Percentiles rank a stretch among this genome's conserved stretches.
These are phyloP conservation scores for Nymphalis io DNA, from an alignment of 1,140 invertebrate genomes.

Conservation along the genomic window DNA sequence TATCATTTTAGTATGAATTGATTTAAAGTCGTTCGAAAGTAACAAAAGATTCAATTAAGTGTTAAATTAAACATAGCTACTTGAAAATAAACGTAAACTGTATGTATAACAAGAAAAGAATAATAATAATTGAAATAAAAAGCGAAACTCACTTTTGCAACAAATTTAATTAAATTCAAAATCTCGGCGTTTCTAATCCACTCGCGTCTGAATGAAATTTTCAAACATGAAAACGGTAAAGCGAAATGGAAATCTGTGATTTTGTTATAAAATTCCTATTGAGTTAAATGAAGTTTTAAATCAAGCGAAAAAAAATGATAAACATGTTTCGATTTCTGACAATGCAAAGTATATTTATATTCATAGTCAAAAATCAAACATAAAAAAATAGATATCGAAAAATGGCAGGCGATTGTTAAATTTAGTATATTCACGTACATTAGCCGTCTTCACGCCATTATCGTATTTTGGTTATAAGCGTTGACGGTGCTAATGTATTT, in stretches of 20 bases:
- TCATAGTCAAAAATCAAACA: no score
- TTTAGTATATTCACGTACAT: no score
- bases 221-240: conserved; percentile 16
- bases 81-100: not conserved
- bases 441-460: no score
- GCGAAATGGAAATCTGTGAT: conserved; percentile 16
- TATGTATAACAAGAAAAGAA: not conserved
- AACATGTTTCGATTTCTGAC: no score
- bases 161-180: conserved; percentile 26
- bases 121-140: conserved; percentile 6
- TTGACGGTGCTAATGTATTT: no score
- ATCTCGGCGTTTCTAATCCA: conserved; percentile 25
- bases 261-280: not conserved
- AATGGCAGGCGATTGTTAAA: no score
- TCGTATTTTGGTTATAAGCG: no score
- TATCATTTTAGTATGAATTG: no score
- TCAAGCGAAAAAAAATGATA: not conserved
- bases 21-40: no score
- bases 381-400: no score
- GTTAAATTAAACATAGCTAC: not conserved
- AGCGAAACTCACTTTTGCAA: conserved; percentile 3
- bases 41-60: no score
- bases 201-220: conserved; percentile 15
- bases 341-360: not conserved
- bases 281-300: not conserved